Conservation (phyloP, 1,140 invertebrate species). For the Triops cancriformis region DNA sequence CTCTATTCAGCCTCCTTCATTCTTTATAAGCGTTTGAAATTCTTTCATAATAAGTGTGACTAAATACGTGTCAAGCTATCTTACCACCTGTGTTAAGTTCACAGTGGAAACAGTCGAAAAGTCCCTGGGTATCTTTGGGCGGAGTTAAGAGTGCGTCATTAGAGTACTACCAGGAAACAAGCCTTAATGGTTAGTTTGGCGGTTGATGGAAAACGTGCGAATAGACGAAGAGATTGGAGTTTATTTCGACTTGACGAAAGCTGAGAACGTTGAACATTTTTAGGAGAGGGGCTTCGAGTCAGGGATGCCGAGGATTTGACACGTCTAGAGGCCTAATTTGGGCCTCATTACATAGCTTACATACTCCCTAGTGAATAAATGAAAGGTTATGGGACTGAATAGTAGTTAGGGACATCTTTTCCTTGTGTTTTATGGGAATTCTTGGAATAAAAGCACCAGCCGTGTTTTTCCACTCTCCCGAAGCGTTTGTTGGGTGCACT, state of each 20-base stretch:
- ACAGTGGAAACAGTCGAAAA: too few relatives aligned
- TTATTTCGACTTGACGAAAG: slow-evolving; percentile 6
- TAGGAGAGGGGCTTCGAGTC: neutral
- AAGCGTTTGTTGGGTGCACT: neutral
- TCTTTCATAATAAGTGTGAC: too few relatives aligned
- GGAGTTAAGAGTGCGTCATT: neutral
- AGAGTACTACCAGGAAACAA: neutral
- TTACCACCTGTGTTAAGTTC: too few relatives aligned
- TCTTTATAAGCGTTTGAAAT: too few relatives aligned
- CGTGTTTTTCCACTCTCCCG: neutral
- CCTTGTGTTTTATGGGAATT: neutral
- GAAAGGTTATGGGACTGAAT: neutral
- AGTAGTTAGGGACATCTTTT: neutral
- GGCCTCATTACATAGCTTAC: slow-evolving; percentile 1
- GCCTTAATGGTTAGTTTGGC: neutral
- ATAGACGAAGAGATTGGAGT: neutral
- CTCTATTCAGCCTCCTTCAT: too few relatives aligned
- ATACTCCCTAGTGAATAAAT: neutral
- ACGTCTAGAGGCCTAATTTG: neutral
- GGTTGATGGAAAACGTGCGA: neutral
- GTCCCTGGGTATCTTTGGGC: too few relatives aligned
- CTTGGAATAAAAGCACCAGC: neutral
- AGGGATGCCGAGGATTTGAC: neutral
- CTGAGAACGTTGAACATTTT: neutral
- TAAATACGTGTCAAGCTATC: too few relatives aligned